Evolutionary conservation across 2,113 vertebrate genomes (phyloP), one percentile per base, ranked within the genome.

Genomic region (Zeus faber): DNA sequence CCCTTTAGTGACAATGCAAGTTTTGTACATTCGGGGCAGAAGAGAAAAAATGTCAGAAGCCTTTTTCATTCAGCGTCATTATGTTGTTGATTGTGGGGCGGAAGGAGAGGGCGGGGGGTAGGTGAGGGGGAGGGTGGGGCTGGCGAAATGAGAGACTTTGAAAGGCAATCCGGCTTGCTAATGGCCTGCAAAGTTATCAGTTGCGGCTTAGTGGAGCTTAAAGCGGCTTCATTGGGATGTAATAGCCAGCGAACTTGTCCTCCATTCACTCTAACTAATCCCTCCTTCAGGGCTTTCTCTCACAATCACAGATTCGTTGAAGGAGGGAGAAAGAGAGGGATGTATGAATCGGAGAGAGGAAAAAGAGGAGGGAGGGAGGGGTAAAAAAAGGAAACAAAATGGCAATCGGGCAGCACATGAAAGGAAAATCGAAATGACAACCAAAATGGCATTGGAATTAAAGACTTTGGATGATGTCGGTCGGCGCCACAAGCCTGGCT

Each of bases 131-230:
- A n/a, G n/a, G n/a, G n/a, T n/a, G 61, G 66, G 74, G 62, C 60
- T 39, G 62, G 46, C 62, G 69, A 67, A 78, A 83, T 66, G 72
- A 74, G 70, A 71, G 67, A 67, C 62, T 61, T 54, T 63, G 65
- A 81, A 73, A 87, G 74, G 76, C 85, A 87, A 85, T 88, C 79
- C 79, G 44, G 72, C 57, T 77, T 54, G 33, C 74, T 88, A 88
- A 88, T 85, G 84, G 77, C 82, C 85, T 82, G 83, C 77, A 89
- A 87, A 85, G 85, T 88, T 90, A 87, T 88, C 85, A 85, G 84
- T 83, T 78, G 83, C 76, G 65, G 87, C 82, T 89, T 86, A 88
- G 81, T 81, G 80, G 72, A 87, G 87, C 87, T 85, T 84, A 89
- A 79, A 76, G 76, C 71, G 41, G 76, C 85, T 88, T 86, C 77